These are phyloP conservation scores for Mercenaria mercenaria DNA, from an alignment of 1,140 invertebrate genomes.

Conservation along the genomic window DNA sequence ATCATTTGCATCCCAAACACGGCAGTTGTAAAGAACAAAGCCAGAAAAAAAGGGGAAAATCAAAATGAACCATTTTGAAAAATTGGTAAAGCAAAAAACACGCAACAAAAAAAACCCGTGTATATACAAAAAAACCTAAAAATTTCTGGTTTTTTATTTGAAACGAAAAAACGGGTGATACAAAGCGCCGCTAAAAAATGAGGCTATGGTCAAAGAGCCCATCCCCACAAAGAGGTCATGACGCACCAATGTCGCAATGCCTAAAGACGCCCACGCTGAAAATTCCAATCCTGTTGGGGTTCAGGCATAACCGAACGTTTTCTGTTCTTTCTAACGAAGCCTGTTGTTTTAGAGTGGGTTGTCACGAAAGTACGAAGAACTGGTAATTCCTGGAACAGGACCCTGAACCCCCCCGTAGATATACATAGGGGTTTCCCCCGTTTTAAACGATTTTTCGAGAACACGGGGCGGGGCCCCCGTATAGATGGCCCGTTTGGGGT, in stretches of 20 bases:
- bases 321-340: constrained; percentile 16
- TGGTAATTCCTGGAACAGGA: constrained; percentile 34
- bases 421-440: neutral
- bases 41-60: too few species aligned
- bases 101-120: too few species aligned
- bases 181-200: constrained; percentile 27
- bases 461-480: neutral
- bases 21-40: too few species aligned
- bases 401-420: neutral
- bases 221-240: constrained; percentile 21
- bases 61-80: too few species aligned
- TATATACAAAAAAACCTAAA: too few species aligned
- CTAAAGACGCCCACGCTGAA: constrained; percentile 24
- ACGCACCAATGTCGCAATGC: constrained; percentile 3
- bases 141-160: too few species aligned
- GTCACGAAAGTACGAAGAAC: constrained; percentile 36
- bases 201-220: too few species aligned
- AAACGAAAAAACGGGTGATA: too few species aligned
- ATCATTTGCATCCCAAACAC: too few species aligned
- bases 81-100: too few species aligned
- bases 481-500: constrained; percentile 10
- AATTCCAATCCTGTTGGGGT: constrained; percentile 21
- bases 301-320: constrained; percentile 11
- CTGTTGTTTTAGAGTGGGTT: neutral
- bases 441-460: constrained; percentile 18